Evolutionary conservation across 1,140 invertebrate species (phyloP).

Genomic region (Drosophila murphyi): DNA sequence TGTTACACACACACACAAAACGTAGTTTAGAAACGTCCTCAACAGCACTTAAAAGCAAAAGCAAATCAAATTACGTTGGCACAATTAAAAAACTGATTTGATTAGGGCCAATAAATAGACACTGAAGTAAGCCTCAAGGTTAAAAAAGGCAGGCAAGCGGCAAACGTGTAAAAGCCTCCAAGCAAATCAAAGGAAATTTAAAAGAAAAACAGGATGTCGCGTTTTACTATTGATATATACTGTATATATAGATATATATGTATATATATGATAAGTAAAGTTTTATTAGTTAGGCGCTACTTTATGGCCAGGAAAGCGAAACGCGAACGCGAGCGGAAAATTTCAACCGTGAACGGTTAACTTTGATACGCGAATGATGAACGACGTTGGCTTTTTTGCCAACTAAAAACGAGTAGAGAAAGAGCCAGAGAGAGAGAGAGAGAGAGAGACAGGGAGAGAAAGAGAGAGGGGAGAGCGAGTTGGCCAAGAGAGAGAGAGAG

Average conservation of each 20-base stretch:
- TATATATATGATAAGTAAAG: not conserved
- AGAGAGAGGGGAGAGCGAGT: conserved; percentile 27
- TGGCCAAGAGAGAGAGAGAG: conserved; percentile 23
- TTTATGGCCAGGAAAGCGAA: conserved; percentile 15
- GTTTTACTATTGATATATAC: not conserved
- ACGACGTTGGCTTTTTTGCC: not conserved
- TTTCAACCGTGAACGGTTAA: conserved; percentile 75
- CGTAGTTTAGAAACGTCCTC: conserved; percentile 5
- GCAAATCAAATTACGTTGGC: conserved; percentile 70
- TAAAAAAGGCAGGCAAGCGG: conserved; percentile 4
- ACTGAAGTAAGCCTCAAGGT: conserved; percentile 1
- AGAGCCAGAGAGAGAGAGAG: conserved; percentile 11
- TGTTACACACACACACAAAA: conserved; percentile 34
- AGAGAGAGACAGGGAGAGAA: conserved; percentile 1
- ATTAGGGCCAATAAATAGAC: conserved; percentile 35
- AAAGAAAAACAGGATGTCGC: conserved; percentile 6
- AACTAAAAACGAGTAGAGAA: conserved; percentile 14
- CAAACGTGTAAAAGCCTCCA: conserved; percentile 6
- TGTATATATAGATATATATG: conserved; percentile 2
- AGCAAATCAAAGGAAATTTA: not conserved
- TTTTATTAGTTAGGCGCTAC: not conserved
- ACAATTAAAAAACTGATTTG: conserved; percentile 68
- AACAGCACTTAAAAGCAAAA: conserved; percentile 56
- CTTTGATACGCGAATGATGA: conserved; percentile 73
- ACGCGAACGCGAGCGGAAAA: conserved; percentile 35